Evolutionary conservation across 1,140 invertebrate genomes (phyloP).

Genomic region (Tigriopus japonicus): DNA sequence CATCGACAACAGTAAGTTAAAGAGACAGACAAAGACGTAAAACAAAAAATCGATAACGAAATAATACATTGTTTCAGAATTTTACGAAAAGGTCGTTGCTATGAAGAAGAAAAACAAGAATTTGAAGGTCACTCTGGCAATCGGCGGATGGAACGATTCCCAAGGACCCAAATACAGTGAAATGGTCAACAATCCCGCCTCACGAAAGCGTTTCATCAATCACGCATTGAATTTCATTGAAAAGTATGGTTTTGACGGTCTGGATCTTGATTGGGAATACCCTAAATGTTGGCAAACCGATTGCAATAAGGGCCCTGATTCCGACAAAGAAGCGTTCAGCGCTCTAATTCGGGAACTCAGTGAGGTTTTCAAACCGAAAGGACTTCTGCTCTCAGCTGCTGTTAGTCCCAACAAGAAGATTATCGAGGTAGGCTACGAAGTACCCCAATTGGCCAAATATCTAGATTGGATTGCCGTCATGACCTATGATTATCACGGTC

Average conservation of each 20-base stretch:
- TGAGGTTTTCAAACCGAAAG: constrained; percentile 22
- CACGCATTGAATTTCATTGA: constrained; percentile 54
- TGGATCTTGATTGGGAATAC: constrained; percentile 81
- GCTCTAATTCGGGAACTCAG: constrained; percentile 22
- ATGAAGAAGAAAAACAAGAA: constrained; percentile 47
- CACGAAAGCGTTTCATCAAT: constrained; percentile 46
- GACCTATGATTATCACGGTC: constrained; percentile 68
- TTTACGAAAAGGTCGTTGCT: constrained; percentile 58
- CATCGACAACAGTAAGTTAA: constrained; percentile 19
- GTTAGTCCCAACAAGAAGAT: constrained; percentile 72
- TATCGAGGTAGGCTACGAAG: constrained; percentile 64
- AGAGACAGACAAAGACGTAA: constrained; percentile 76
- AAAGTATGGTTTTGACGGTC: constrained; percentile 63
- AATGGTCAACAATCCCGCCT: constrained; percentile 48
- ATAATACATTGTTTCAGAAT: constrained; percentile 28
- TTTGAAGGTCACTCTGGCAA: constrained; percentile 55
- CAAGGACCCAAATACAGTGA: constrained; percentile 63
- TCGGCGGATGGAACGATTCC: constrained; percentile 80
- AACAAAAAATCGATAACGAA: constrained; percentile 48
- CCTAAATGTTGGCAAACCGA: constrained; percentile 62
- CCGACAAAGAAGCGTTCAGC: constrained; percentile 45
- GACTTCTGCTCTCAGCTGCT: constrained; percentile 51
- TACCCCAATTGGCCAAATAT: constrained; percentile 43
- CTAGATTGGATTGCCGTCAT: constrained; percentile 74
- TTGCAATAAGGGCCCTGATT: constrained; percentile 48